Conservation (phyloP, 1,140 invertebrate genomes). For the Penaeus indicus region DNA sequence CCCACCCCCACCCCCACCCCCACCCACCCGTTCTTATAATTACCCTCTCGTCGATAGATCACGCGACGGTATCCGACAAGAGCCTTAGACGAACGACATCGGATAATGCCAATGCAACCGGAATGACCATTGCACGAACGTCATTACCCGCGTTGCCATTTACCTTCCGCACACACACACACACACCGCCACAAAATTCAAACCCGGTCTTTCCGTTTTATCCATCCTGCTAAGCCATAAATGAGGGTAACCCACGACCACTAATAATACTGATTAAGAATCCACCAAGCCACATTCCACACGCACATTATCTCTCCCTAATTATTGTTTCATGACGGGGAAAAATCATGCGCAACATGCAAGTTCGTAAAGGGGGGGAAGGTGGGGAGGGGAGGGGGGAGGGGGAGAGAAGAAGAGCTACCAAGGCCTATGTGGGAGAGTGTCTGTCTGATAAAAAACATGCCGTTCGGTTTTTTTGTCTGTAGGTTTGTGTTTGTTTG, state of each 20-base stretch:
- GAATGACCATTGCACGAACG: slow-evolving; percentile 43
- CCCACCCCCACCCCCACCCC: not conserved
- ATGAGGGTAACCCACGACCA: slow-evolving; percentile 40
- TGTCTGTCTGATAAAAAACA: too few species aligned
- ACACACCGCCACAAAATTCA: too few species aligned
- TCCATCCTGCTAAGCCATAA: slow-evolving; percentile 40
- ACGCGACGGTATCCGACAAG: not conserved
- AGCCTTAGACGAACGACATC: slow-evolving; percentile 24
- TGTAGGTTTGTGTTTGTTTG: too few species aligned
- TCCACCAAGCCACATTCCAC: slow-evolving; percentile 49
- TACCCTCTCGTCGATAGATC: not conserved
- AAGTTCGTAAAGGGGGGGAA: not conserved
- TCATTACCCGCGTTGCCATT: not conserved
- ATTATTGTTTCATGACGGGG: slow-evolving; percentile 48
- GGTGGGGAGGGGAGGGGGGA: too few species aligned
- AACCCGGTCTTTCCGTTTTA: not conserved
- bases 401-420: too few species aligned
- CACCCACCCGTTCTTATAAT: not conserved
- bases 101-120: slow-evolving; percentile 46
- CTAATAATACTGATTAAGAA: slow-evolving; percentile 54
- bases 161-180: not conserved
- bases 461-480: too few species aligned
- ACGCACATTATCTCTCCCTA: slow-evolving; percentile 37
- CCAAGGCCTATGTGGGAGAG: too few species aligned
- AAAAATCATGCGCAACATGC: slow-evolving; percentile 50